Base-by-base conservation (phyloP, 2,113 vertebrate species). In the Paramisgurnus dabryanus region DNA sequence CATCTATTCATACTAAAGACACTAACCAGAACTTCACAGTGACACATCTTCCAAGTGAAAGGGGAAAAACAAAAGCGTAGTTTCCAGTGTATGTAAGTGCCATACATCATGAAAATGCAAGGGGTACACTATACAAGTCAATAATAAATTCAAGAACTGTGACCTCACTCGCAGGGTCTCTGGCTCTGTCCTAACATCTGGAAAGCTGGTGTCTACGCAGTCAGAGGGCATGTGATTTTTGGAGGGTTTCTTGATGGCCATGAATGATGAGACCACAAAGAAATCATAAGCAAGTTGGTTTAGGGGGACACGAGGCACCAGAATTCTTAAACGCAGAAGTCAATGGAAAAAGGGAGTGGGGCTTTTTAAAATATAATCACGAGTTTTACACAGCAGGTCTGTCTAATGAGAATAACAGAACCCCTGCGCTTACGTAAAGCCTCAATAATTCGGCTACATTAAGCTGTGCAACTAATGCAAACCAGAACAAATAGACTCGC, bases 11-110 rank as follows among this genome's bases (percentile, higher is more conserved):
- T 70, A 79, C 17, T 22, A 18, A n/a, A 34, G 55, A 80, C 17
- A 58, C n/a, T 49, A 70, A 83, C 47, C 82, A 83, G 66, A 66
- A 12, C 65, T 53, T 73, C 5, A 39, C 6, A 47, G 8, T 41
- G n/a, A 81, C 41, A 8, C 10, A 57, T 27, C 13, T 60, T 78
- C 11, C 13, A 69, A 76, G 34, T 60, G 4, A 13, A 63, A 1
- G 0, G 49, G 7, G 27, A 4, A 0, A 3, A 53, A 17, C 18
- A 17, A 58, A 5, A 7, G 6, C 60, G n/a, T 18, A 55, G 49
- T 77, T 77, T 66, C 75, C 71, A 45, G 43, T 73, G 17, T 43
- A 45, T 40, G 43, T 22, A 73, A 22, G 53, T 60, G 55, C 53
- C 55, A 73, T 60, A 27, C 39, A 73, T 73, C 70, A 60, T 22